These are phyloP conservation scores for Psilanteris sp. DNA, from an alignment of 1,140 invertebrate genomes.

Conservation along the genomic window DNA sequence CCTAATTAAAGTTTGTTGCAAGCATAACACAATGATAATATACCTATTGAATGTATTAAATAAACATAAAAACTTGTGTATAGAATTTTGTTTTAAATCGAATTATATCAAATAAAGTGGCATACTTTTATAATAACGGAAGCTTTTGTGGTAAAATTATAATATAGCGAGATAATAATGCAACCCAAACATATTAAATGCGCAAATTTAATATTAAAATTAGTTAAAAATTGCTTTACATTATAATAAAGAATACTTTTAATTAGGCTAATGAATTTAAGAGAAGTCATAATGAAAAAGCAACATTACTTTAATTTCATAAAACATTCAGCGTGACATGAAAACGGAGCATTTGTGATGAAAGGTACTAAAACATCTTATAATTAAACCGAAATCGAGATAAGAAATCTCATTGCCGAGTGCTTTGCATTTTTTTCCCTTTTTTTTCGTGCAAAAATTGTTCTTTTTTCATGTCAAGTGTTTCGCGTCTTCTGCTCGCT, in stretches of 20 bases:
- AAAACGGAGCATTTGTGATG: constrained; percentile 35
- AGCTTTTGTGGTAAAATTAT: too few species aligned
- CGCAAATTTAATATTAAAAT: background rate
- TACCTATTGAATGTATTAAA: too few species aligned
- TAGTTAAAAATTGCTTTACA: background rate
- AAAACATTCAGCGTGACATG: constrained; percentile 16
- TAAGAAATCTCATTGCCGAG: constrained; percentile 50
- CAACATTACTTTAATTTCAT: constrained; percentile 12
- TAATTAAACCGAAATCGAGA: constrained; percentile 51
- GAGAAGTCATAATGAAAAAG: constrained; percentile 11
- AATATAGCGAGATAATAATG: too few species aligned
- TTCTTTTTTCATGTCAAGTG: constrained; percentile 44
- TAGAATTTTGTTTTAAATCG: too few species aligned
- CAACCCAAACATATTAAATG: too few species aligned
- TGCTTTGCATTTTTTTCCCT: constrained; percentile 30
- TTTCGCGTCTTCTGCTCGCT: constrained; percentile 34
- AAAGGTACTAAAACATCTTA: constrained; percentile 41
- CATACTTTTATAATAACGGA: too few species aligned
- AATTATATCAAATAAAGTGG: too few species aligned
- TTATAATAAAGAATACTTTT: constrained; percentile 6
- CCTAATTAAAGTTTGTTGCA: too few species aligned
- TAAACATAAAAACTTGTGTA: too few species aligned
- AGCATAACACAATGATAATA: too few species aligned
- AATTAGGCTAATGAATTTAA: constrained; percentile 37
- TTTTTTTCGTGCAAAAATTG: constrained; percentile 39